Evolutionary conservation across 1,140 invertebrate species (phyloP).

Genomic region (Drosophila pectinifera): DNA sequence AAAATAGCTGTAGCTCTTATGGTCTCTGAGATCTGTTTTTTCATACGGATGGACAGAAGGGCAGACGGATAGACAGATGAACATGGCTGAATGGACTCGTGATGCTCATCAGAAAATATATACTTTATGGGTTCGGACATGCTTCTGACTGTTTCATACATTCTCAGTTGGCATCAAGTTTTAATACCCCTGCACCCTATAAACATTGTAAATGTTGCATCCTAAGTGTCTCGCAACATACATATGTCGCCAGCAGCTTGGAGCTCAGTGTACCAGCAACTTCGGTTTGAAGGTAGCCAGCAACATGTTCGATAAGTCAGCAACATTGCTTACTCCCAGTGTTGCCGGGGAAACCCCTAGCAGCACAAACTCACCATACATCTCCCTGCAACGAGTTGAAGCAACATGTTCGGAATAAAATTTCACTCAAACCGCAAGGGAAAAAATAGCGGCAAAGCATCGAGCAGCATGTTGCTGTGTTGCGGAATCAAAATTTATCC

Average conservation of each 20-base stretch:
- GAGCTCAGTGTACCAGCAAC: neutral
- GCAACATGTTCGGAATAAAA: slow-evolving; percentile 1
- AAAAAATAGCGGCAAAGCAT: neutral
- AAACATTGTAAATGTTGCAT: too few species aligned
- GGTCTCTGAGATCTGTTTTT: too few species aligned
- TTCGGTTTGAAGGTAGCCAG: neutral
- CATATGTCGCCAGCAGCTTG: neutral
- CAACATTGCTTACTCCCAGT: neutral
- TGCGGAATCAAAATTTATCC: neutral
- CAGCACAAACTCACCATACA: neutral
- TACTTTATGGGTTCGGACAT: too few species aligned
- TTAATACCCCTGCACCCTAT: too few species aligned
- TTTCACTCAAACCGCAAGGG: slow-evolving; percentile 4
- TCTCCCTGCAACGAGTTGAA: slow-evolving; percentile 9
- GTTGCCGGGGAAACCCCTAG: slow-evolving; percentile 1
- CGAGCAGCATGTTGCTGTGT: slow-evolving; percentile 1
- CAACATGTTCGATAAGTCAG: too few species aligned
- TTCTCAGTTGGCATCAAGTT: too few species aligned
- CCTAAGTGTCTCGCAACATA: neutral
- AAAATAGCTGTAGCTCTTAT: too few species aligned
- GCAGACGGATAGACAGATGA: too few species aligned
- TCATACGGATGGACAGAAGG: too few species aligned
- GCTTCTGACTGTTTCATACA: too few species aligned
- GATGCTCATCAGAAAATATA: too few species aligned
- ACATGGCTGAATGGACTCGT: too few species aligned